A percentile compares a stretch with the other conserved stretches of the same genome.
Evolutionary conservation across 2,888 invertebrate genomes (phyloP).

Genomic region (Tethea ocularis): DNA sequence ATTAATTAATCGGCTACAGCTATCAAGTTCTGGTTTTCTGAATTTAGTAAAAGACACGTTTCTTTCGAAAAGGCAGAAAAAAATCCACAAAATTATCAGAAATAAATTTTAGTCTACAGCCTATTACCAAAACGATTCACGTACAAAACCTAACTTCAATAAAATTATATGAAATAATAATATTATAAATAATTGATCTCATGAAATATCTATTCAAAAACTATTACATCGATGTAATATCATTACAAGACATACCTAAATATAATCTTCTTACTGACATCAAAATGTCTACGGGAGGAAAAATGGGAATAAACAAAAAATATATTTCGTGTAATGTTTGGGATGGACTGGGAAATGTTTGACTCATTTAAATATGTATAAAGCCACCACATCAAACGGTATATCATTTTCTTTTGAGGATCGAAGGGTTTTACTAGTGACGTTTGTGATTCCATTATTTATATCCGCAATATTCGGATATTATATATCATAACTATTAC

Average conservation of each 20-base stretch:
- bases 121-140: neutral
- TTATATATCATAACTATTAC: neutral
- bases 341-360: constrained; percentile 39
- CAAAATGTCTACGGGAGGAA: constrained; percentile 14
- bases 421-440: constrained; percentile 24
- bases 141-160: neutral
- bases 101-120: neutral
- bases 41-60: too few relatives aligned
- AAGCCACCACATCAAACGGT: constrained; percentile 46
- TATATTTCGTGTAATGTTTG: constrained; percentile 29
- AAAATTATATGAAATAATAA: neutral
- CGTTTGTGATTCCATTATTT: neutral
- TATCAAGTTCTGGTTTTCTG: too few relatives aligned
- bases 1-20: too few relatives aligned
- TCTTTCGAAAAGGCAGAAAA: too few relatives aligned
- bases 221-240: neutral
- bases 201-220: neutral
- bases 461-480: neutral
- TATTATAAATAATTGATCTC: neutral
- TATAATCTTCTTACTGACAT: neutral
- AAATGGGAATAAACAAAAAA: constrained; percentile 31
- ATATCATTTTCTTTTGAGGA: constrained; percentile 40
- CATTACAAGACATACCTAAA: neutral
- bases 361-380: constrained; percentile 61
- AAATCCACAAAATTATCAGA: neutral